Evolutionary conservation across 2,113 vertebrate species (phyloP).

Genomic region (Siphamia tubifer): DNA sequence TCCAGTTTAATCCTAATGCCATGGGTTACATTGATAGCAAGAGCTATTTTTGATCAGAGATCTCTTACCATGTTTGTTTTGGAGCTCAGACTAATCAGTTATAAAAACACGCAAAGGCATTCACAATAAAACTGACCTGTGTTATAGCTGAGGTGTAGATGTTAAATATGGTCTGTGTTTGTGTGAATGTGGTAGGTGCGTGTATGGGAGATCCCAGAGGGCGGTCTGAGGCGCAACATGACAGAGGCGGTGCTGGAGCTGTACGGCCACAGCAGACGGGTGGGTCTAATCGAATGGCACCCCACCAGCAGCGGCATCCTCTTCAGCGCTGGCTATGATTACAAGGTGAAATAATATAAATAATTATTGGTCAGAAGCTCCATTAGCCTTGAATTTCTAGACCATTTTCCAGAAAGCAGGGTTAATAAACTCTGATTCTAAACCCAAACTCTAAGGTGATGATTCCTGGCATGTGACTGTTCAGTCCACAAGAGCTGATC

Average conservation of each 20-base stretch:
- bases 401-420: too few species aligned
- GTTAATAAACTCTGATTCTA: neutral
- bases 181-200: constrained; percentile 82
- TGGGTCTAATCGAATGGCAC: constrained; percentile 96
- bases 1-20: constrained; percentile 70
- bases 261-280: constrained; percentile 94
- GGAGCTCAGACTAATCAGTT: neutral
- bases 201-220: constrained; percentile 96
- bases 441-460: neutral
- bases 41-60: constrained; percentile 50
- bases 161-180: neutral
- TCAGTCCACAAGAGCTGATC: too few species aligned
- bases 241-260: constrained; percentile 91
- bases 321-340: constrained; percentile 96
- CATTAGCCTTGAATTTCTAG: too few species aligned
- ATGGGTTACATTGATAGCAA: constrained; percentile 38
- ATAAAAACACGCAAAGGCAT: neutral
- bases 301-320: constrained; percentile 96
- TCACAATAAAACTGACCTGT: neutral
- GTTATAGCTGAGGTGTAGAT: neutral
- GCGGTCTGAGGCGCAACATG: constrained; percentile 91
- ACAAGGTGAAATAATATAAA: constrained; percentile 95
- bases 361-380: too few species aligned
- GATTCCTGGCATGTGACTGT: too few species aligned
- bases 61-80: neutral